phyloP scores from a whole-genome alignment of 2,888 invertebrate genomes.

The Leptinotarsa peninsularis region DNA sequence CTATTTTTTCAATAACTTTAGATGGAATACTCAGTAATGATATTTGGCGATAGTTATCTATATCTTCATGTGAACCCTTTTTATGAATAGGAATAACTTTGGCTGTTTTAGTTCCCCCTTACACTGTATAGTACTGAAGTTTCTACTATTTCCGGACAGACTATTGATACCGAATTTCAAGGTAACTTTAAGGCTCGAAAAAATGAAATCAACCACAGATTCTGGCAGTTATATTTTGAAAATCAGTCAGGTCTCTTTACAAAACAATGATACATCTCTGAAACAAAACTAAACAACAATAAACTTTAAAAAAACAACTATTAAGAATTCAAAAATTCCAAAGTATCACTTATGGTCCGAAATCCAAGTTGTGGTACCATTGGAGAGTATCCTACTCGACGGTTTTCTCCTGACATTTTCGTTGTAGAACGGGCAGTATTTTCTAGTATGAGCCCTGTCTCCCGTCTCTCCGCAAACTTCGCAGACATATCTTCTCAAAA shows the following conservation, averaged over 20 bases:
- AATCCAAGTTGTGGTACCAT: neutral
- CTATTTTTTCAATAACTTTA: no score
- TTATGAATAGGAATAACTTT: no score
- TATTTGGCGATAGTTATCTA: no score
- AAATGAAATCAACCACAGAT: neutral
- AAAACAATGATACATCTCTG: neutral
- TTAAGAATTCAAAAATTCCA: neutral
- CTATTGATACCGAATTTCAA: no score
- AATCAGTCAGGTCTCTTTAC: neutral
- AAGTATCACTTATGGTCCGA: neutral
- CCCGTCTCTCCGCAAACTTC: conserved; percentile 51
- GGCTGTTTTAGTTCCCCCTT: no score
- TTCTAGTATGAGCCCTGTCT: conserved; percentile 50
- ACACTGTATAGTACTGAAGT: no score
- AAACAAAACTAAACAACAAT: neutral
- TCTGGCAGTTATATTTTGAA: neutral
- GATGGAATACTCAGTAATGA: no score
- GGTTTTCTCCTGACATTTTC: neutral
- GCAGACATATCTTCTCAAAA: conserved; percentile 47
- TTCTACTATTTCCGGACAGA: no score
- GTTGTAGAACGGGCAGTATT: conserved; percentile 46
- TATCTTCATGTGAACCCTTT: no score
- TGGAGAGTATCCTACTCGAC: neutral
- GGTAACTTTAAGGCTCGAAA: no score
- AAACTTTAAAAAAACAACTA: neutral